Evolutionary conservation across 2,888 invertebrate species (phyloP).

Genomic region (Cacoxenus indagator): DNA sequence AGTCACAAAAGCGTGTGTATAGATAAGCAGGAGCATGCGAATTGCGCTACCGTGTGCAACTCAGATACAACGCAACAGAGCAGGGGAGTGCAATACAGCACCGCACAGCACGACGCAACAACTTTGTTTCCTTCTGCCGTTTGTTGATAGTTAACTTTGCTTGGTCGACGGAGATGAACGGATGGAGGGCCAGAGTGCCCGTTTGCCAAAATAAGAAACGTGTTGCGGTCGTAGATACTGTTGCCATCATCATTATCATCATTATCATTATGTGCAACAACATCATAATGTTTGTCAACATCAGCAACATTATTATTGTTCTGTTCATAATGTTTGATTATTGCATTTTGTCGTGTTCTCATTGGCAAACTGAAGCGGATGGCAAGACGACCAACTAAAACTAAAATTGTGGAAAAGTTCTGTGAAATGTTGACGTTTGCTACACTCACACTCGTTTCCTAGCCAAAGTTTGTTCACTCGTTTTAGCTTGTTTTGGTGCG

Average conservation of each 20-base stretch:
- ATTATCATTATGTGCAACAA: neutral
- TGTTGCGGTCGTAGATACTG: constrained; percentile 7
- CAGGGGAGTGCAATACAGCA: neutral
- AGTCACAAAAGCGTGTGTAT: neutral
- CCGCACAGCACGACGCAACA: constrained; percentile 6
- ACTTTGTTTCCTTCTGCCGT: neutral
- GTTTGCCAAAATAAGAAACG: constrained; percentile 15
- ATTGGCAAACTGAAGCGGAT: constrained; percentile 13
- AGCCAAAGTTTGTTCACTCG: neutral
- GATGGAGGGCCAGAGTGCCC: neutral
- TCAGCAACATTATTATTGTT: constrained; percentile 27
- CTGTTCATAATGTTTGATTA: neutral
- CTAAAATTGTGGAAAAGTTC: neutral
- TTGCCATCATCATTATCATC: neutral
- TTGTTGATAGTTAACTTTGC: neutral
- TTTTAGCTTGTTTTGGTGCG: neutral
- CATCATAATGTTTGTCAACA: constrained; percentile 29
- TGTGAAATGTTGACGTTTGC: constrained; percentile 14
- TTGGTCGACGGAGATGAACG: neutral
- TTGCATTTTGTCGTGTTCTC: neutral
- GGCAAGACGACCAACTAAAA: neutral
- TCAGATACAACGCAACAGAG: neutral
- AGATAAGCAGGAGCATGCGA: neutral
- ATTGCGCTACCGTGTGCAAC: neutral
- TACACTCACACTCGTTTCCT: too few species aligned